Conservation (phyloP, 1,140 invertebrate genomes). For the Cryptotermes secundus region DNA sequence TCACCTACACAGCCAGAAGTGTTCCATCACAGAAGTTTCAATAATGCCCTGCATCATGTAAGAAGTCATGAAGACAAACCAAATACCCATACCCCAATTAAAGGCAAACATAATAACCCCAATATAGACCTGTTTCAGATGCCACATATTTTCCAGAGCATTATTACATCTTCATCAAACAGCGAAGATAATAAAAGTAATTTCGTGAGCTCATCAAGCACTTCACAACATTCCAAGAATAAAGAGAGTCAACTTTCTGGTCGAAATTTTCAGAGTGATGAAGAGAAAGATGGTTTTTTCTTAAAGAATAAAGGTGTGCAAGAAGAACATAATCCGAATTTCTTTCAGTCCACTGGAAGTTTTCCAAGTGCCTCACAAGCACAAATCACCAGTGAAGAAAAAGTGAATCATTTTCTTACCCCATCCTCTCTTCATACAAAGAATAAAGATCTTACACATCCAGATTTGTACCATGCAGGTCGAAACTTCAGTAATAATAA, state of each 20-base stretch:
- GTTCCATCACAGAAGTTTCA: neutral
- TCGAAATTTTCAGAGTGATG: neutral
- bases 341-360: neutral
- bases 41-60: neutral
- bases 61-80: neutral
- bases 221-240: neutral
- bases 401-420: neutral
- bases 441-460: neutral
- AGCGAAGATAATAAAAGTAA: neutral
- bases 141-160: neutral
- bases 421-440: neutral
- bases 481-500: neutral
- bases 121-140: neutral
- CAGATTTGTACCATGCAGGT: neutral
- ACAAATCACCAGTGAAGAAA: neutral
- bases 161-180: neutral
- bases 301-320: neutral
- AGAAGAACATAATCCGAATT: neutral
- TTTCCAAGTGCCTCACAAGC: slow-evolving; percentile 14
- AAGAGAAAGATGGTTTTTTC: neutral
- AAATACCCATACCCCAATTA: neutral
- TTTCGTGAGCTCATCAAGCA: neutral
- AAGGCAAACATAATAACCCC: neutral
- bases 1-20: neutral
- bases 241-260: neutral